Conservation (phyloP, 2,797 vertebrate genomes). For the Trematomus bernacchii region DNA sequence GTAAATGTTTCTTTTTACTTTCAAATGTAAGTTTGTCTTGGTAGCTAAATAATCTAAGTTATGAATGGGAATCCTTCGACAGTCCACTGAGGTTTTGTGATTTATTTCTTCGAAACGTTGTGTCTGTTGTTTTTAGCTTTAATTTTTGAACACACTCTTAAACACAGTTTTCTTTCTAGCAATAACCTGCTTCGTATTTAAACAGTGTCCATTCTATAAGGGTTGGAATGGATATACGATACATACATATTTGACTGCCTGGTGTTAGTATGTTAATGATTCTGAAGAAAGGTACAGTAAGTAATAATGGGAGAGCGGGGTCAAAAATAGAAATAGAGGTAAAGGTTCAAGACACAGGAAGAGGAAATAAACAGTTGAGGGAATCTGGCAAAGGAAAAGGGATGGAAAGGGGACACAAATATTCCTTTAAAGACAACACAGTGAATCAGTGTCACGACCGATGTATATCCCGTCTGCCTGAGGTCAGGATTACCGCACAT, state of each 20-base stretch:
- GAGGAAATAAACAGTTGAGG: neutral
- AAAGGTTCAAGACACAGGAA: neutral
- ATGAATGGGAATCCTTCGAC: no score
- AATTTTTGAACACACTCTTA: constrained; percentile 12
- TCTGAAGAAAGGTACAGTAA: neutral
- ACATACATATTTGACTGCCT: neutral
- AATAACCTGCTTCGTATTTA: constrained; percentile 38
- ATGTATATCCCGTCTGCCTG: constrained; percentile 21
- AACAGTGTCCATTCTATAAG: constrained; percentile 30
- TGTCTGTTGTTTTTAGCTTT: constrained; percentile 1
- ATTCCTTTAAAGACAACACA: neutral
- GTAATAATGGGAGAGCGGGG: accelerated
- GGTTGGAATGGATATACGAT: neutral
- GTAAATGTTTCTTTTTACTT: no score
- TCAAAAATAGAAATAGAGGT: neutral
- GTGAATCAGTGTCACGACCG: constrained; percentile 6
- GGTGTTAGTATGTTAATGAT: constrained; percentile 2
- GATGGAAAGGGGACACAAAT: neutral
- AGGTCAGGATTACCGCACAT: constrained; percentile 43
- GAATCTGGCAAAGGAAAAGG: neutral
- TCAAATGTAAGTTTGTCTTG: no score
- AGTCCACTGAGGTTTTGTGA: no score
- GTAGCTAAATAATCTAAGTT: no score
- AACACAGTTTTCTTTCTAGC: constrained; percentile 7
- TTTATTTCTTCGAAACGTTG: no score